phyloP scores from a whole-genome alignment of 2,113 vertebrate species.

The Xiphorhynchus elegans region DNA sequence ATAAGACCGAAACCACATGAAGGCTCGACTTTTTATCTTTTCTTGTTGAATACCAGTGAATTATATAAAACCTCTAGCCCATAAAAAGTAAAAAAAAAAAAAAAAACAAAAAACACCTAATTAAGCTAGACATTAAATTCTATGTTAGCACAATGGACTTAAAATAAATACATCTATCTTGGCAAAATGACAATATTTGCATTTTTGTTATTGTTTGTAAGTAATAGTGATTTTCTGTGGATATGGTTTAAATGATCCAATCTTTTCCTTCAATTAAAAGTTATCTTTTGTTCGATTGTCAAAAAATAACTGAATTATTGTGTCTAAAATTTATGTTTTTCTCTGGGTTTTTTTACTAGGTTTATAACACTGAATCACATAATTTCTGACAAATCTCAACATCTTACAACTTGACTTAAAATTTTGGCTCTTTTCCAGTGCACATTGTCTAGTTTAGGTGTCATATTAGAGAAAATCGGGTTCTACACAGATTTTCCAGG shows the following conservation, averaged over 20 bases:
- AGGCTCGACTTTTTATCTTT: neutral
- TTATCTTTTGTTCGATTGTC: neutral
- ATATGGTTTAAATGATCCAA: neutral
- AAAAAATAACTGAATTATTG: neutral
- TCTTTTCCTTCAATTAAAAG: neutral
- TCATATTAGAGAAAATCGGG: neutral
- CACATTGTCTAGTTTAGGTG: neutral
- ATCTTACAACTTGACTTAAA: neutral
- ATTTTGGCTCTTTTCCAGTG: constrained; percentile 11
- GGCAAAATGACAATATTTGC: neutral
- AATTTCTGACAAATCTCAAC: neutral
- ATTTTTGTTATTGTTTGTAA: neutral
- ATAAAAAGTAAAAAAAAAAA: neutral
- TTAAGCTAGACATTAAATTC: neutral
- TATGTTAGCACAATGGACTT: neutral
- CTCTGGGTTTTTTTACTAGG: neutral
- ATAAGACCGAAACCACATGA: neutral
- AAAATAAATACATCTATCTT: neutral
- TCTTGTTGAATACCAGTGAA: neutral
- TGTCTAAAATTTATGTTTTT: neutral
- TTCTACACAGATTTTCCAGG: neutral
- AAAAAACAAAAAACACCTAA: neutral
- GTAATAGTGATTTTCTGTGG: neutral
- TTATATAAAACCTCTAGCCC: neutral
- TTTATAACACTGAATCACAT: neutral